Base-by-base conservation (phyloP, 2,888 invertebrate species). In the Biston betularia region DNA sequence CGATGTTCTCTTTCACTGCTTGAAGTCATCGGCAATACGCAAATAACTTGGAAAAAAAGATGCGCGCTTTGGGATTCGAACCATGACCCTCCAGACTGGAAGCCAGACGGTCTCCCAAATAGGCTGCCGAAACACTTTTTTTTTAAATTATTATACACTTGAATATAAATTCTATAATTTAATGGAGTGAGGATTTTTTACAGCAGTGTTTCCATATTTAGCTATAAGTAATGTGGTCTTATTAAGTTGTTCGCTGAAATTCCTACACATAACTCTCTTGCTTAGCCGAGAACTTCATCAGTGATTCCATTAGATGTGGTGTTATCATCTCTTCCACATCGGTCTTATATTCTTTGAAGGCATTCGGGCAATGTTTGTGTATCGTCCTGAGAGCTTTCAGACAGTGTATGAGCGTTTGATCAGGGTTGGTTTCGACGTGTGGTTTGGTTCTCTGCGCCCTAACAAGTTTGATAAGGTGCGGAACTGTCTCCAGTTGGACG, bases 241-340 rank as follows among this genome's bases (percentile, higher is more conserved):
- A 42, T 11, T 14, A 14, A 8, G 7, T 1, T 10, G 10, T 50
- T 14, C 5, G 1, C 14, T 6, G 14, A 14, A 48, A 40, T 0
- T 10, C 9, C 56, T 88, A 97, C 49, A 97, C 97, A 84, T 97
- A 97, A 83, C 97, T 97, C 86, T 97, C 97, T 83, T 96, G 96
- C 76, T 96, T 96, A 35, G 96, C 95, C 0, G 97, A 97, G 86
- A 97, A 97, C 45, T 96, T 93, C 85, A 97, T 95, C 74, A 97
- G 96, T 0, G 97, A 97, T 82, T 97, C 97, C 89, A 97, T 95
- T 11, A 97, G 89, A 79, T 96, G 95, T 0, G 97, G 97, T 81
- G 95, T 94, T 63, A 97, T 95, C 85, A 97, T 94, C 76, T 97
- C 97, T 64, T 96, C 95, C 5, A 96, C 95, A 77, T 97, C 96